Evolutionary conservation across 1,140 invertebrate genomes (phyloP), one percentile per base, ranked within the genome.

Genomic region (Aphis gossypii): DNA sequence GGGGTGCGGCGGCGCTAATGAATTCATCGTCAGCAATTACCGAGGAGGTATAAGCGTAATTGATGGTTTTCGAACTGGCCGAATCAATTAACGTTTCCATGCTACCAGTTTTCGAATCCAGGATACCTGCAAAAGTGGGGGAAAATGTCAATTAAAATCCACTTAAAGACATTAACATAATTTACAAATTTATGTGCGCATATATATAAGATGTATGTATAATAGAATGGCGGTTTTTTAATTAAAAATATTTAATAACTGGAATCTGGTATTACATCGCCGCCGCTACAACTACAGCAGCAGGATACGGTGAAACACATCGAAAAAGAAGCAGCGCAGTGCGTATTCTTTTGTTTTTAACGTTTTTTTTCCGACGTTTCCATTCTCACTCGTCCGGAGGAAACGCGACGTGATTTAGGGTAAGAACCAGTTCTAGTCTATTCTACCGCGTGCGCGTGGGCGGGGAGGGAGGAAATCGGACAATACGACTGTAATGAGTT

Each of bases 81-180:
- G 92, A 86, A 54, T 93, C 92, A 68, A 93, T 93, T 93, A 93
- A 44, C 82, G 92, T 93, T 93, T 93, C 92, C 92, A 93, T 93
- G 92, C 92, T 93, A 86, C 82, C 35, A 84, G 92, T 93, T 93
- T 93, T 93, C 48, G 82, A 30, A 23, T 93, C 82, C 35, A 86
- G 48, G 41, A 93, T 86, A 51, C 92, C 92, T 93, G 48, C 46
- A 54, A 93, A 93, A 96, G 96, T 25, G 30, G 25, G 11, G 35
- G 82, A 82, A 76, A 83, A 56, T 93, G 46, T 93, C 92, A 93
- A 93, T 86, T 86, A 93, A 84, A 93, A 93, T 86, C 92, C 82
- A 56, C 92, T 93, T 86, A 44, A 93, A 93, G 21, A 93, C 14
- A 93, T 93, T 86, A 93, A 93, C 92, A 93, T 93, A 93, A 93